Conservation (phyloP, 2,797 vertebrate genomes). For the Falco naumanni region DNA sequence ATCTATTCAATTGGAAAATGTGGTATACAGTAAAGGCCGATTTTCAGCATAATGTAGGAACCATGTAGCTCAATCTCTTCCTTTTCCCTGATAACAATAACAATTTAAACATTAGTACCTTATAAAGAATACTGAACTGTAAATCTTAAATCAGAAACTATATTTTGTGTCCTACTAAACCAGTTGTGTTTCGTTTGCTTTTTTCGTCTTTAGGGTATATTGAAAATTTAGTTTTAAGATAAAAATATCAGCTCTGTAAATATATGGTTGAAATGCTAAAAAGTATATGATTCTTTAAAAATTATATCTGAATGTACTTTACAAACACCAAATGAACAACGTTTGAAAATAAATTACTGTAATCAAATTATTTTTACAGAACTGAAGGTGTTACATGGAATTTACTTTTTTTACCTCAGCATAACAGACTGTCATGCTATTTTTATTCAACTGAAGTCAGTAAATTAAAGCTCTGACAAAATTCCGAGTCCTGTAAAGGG, state of each 20-base stretch:
- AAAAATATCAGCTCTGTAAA: not conserved
- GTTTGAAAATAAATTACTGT: not conserved
- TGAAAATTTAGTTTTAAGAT: not conserved
- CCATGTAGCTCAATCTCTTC: not conserved
- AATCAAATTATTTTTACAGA: not conserved
- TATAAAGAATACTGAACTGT: not conserved
- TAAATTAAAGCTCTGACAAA: not conserved
- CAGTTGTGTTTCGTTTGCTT: not conserved
- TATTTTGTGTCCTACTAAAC: not conserved
- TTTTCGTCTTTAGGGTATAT: not conserved
- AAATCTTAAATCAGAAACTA: not conserved
- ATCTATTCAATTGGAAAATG: not conserved
- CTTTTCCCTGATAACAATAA: not conserved
- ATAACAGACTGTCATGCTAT: not conserved
- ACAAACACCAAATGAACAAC: not conserved
- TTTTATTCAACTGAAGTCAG: not conserved
- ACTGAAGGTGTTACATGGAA: not conserved
- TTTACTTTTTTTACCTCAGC: not conserved
- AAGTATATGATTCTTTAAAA: not conserved
- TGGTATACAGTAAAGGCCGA: not conserved
- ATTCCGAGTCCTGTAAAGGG: not conserved
- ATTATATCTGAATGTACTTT: not conserved
- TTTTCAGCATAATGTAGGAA: not conserved
- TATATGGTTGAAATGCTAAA: not conserved
- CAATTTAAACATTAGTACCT: not conserved